phyloP scores from a whole-genome alignment of 2,888 invertebrate species.

The Lithophane socia region DNA sequence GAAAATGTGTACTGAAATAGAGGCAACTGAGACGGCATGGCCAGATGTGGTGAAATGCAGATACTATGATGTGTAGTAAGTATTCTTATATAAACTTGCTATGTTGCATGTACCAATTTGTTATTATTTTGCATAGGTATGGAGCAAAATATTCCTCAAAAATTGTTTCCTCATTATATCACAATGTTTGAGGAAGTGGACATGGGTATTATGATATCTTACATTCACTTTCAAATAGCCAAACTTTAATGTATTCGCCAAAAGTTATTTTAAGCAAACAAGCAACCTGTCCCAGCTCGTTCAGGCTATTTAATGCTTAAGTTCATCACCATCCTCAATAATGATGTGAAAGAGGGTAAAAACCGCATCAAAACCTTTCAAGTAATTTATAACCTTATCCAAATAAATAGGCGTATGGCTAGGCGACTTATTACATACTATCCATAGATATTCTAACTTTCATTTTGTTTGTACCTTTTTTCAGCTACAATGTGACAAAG shows the following conservation, averaged over 20 bases:
- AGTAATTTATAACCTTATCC: neutral
- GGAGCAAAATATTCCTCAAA: neutral
- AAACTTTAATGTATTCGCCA: neutral
- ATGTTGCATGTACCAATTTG: neutral
- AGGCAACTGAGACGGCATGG: conserved; percentile 88
- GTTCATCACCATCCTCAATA: neutral
- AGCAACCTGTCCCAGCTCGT: neutral
- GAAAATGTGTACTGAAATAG: conserved; percentile 79
- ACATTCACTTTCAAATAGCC: neutral
- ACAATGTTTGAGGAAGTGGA: neutral
- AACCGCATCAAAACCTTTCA: neutral
- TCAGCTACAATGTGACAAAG: conserved; percentile 93
- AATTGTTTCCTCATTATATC: neutral
- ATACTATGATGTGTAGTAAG: conserved; percentile 94
- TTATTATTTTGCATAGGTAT: neutral
- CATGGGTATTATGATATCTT: neutral
- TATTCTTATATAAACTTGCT: conserved; percentile 65
- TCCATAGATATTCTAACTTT: neutral
- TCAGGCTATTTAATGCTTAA: neutral
- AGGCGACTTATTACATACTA: neutral
- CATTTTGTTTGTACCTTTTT: conserved; percentile 65
- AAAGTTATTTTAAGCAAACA: neutral
- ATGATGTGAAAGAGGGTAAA: neutral
- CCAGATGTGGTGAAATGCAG: conserved; percentile 91
- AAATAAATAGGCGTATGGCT: neutral